These are phyloP conservation scores for Helarctos malayanus DNA, from an alignment of 2,797 vertebrate species.

Conservation along the genomic window DNA sequence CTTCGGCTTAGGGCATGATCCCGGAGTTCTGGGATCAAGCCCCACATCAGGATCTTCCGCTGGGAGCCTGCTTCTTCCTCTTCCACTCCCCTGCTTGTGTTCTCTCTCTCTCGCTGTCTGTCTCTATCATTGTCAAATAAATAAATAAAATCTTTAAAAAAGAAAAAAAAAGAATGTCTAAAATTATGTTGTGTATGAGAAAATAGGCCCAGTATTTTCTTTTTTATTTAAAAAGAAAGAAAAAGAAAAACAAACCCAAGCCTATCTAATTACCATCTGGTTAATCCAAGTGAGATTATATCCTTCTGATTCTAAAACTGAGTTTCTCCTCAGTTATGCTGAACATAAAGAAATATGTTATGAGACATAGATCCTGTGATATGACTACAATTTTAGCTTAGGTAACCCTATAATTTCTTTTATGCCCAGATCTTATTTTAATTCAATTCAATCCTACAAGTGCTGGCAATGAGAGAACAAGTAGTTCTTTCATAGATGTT, in stretches of 20 bases:
- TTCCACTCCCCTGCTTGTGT: no score
- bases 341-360: background rate
- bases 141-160: no score
- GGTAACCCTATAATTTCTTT: background rate
- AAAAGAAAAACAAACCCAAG: background rate
- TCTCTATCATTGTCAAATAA: no score
- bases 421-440: background rate
- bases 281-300: background rate
- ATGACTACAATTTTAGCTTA: background rate
- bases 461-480: background rate
- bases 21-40: no score
- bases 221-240: slow-evolving; percentile 32
- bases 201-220: background rate
- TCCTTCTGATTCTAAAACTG: background rate
- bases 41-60: no score
- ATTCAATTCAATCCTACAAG: background rate
- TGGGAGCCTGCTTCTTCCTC: no score
- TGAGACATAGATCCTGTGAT: background rate
- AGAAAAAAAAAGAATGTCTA: background rate
- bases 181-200: background rate
- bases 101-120: no score
- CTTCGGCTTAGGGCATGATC: no score
- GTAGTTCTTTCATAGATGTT: background rate
- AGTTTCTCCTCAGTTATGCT: background rate
- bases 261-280: background rate